A percentile compares a stretch with the other conserved stretches of the same genome.
Conservation (phyloP, 2,113 vertebrate species). For the Elgaria multicarinata region DNA sequence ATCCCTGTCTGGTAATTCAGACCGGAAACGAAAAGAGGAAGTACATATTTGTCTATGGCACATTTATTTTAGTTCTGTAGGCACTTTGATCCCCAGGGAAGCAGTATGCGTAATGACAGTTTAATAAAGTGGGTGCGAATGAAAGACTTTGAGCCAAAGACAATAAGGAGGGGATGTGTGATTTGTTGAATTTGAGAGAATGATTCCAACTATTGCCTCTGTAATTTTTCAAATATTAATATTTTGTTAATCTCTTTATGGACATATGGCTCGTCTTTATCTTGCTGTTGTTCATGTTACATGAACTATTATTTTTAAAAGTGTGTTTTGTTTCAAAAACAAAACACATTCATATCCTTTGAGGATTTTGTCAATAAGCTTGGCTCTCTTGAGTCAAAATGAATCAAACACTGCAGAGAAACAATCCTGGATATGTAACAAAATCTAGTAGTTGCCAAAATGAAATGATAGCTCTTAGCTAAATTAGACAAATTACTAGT, state of each 20-base stretch:
- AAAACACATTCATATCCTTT: rapidly evolving
- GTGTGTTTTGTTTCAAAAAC: not conserved
- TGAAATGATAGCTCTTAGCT: not conserved
- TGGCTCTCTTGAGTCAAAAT: slow-evolving; percentile 15
- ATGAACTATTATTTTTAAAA: not conserved
- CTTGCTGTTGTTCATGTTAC: not conserved
- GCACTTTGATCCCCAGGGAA: slow-evolving; percentile 30
- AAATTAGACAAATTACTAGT: not conserved
- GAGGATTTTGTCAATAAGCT: not conserved
- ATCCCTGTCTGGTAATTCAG: slow-evolving; percentile 49
- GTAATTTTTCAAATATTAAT: slow-evolving; percentile 32
- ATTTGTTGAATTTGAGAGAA: slow-evolving; percentile 49
- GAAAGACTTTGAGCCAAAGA: slow-evolving; percentile 48
- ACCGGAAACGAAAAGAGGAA: slow-evolving; percentile 68
- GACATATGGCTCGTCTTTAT: slow-evolving; percentile 11
- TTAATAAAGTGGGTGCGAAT: slow-evolving; percentile 60
- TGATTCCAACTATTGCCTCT: slow-evolving; percentile 41
- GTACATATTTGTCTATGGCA: slow-evolving; percentile 54
- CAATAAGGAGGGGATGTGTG: slow-evolving; percentile 47
- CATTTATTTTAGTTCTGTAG: slow-evolving; percentile 37
- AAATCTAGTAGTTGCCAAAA: not conserved
- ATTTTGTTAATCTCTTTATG: slow-evolving; percentile 39
- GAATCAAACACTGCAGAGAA: slow-evolving; percentile 17
- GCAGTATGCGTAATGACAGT: slow-evolving; percentile 38
- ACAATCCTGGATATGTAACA: not conserved